Evolutionary conservation across 2,888 invertebrate genomes (phyloP), one percentile per base, ranked within the genome.

Genomic region (Ormyrus nitidulus): DNA sequence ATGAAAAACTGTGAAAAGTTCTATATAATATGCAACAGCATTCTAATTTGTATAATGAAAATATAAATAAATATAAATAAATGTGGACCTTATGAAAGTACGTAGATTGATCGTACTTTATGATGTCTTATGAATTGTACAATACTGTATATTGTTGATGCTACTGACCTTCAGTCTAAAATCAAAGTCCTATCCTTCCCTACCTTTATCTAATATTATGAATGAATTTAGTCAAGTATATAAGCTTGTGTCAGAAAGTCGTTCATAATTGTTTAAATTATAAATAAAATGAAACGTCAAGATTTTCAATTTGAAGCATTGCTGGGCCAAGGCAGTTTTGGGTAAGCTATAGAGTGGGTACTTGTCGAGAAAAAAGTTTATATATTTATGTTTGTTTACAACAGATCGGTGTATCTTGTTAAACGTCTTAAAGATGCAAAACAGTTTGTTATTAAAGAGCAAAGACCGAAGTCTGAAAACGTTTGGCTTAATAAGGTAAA

Each of bases 401-500:
- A 58, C 78, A 89, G 89, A 69, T 83, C 81, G 19, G 89, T 89
- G 71, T 85, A 86, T 64, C 82, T 87, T 9, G 88, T 87, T 8
- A 86, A 85, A 81, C 84, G 87, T 53, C 83, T 80, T 34, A 85
- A 83, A 76, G 87, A 89, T 74, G 81, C 46, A 3, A 88, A 88
- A 71, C 86, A 85, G 19, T 89, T 86, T 61, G 88, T 88, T 11
- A 83, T 88, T 6, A 89, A 89, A 75, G 82, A 85, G 49, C 89
- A 88, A 71, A 71, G 82, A 78, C 71, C 86, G 9, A 82, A 81
- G 48, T 56, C 81, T 7, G 51, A 46, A n/a, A 86, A 85, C 48
- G 72, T 79, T 65, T 68, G 76, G 77, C 61, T 81, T 11, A 81
- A 74, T 56, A 82, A 82, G 81, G 82, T 82, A 77, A 66, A 68